Base-by-base conservation (phyloP, 2,113 vertebrate genomes). In the Cyphomyrus discorhynchus region DNA sequence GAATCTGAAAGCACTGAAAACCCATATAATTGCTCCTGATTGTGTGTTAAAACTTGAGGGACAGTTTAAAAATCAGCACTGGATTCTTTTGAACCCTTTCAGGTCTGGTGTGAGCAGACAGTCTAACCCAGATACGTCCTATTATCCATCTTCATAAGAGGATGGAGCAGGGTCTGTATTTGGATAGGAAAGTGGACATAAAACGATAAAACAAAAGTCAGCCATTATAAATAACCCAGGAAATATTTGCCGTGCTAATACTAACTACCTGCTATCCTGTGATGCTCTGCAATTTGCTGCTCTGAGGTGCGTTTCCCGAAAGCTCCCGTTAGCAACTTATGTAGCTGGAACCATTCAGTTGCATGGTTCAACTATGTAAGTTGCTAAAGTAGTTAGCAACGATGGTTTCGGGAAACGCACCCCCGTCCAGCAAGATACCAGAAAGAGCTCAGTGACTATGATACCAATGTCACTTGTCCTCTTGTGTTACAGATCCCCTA, bases 401-500 rank as follows among this genome's bases (percentile, higher is more conserved):
- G n/a, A n/a, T n/a, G n/a, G n/a, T n/a, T n/a, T n/a, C n/a, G n/a
- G n/a, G n/a, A n/a, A n/a, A n/a, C n/a, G n/a, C n/a, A n/a, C n/a
- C n/a, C n/a, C n/a, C n/a, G 74, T 19, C 74, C 35, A 42, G 17
- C 11, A 17, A 80, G 35, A 13, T 42, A 80, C 35, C 74, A 17
- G 35, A 80, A 42, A 39, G 31, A 1, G 80, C 19, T 24, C 80
- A 46, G 80, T 83, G 80, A 84, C 8, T n/a, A 17, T n/a, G 17
- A 10, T 46, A 13, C 39, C 8, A 3, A 27, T n/a, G 82, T 47
- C 39, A 84, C 9, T 10, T 89, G 77, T 62, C 31, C 11, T 58
- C 31, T 49, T 94, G 92, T 92, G 91, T 91, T 95, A 46, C 24
- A 99, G 98, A 98, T 99, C 91, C 97, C 96, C 77, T 99, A 97